phyloP scores from a whole-genome alignment of 2,888 invertebrate species.

The Conus canariensis region DNA sequence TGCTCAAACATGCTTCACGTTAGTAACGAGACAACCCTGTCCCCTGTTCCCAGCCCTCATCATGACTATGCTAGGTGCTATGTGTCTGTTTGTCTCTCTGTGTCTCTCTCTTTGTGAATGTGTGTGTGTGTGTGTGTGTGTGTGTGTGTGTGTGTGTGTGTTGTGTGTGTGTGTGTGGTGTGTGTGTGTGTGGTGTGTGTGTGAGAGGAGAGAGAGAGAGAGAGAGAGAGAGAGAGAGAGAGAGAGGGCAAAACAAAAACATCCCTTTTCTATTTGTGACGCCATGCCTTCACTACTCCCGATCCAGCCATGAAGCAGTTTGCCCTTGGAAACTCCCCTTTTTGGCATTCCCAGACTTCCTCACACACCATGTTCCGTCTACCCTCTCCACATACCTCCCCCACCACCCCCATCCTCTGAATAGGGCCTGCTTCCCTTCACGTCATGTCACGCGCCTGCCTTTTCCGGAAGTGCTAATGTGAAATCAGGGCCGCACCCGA shows the following conservation, averaged over 20 bases:
- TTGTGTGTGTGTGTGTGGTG: slow-evolving; percentile 31
- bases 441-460: slow-evolving; percentile 4
- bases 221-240: no score
- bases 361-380: no score
- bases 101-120: not conserved
- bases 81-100: not conserved
- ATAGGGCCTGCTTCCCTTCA: slow-evolving; percentile 15
- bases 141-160: slow-evolving; percentile 3
- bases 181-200: not conserved
- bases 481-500: slow-evolving; percentile 14
- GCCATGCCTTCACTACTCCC: not conserved
- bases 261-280: not conserved
- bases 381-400: no score
- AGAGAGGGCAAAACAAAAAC: not conserved
- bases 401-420: not conserved
- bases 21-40: no score
- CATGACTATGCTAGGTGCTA: no score
- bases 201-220: not conserved
- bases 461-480: not conserved
- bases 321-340: not conserved
- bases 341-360: no score
- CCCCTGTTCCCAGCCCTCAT: no score
- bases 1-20: no score
- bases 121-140: slow-evolving; percentile 9
- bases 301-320: not conserved